A percentile compares a stretch with the other conserved stretches of the same genome.
These are phyloP conservation scores for Hyla sarda DNA, from an alignment of 2,113 vertebrate genomes.

Conservation along the genomic window DNA sequence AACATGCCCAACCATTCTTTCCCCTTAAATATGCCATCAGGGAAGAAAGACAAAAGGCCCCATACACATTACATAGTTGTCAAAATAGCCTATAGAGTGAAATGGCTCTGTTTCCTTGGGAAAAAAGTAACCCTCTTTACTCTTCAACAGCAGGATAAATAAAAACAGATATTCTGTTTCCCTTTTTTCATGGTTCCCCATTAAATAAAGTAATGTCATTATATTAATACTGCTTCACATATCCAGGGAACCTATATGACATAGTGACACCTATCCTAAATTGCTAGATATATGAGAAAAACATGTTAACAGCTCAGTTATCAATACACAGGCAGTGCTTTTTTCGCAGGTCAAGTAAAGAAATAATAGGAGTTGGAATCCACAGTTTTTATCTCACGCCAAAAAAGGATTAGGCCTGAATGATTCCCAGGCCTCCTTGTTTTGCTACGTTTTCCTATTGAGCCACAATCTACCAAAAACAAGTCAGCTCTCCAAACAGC, in stretches of 20 bases:
- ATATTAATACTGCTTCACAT: constrained; percentile 11
- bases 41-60: no score
- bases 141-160: background rate
- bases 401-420: constrained; percentile 71
- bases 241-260: constrained; percentile 53
- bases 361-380: constrained; percentile 70
- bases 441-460: constrained; percentile 67
- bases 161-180: background rate
- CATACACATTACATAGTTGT: no score
- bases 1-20: no score
- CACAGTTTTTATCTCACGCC: constrained; percentile 72
- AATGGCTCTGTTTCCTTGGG: background rate
- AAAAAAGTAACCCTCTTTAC: background rate
- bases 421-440: constrained; percentile 70
- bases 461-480: constrained; percentile 69
- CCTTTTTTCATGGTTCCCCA: constrained; percentile 46
- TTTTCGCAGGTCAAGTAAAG: constrained; percentile 71
- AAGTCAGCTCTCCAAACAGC: constrained; percentile 71
- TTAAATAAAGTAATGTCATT: constrained; percentile 63
- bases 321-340: constrained; percentile 65
- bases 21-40: no score
- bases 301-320: constrained; percentile 65
- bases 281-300: constrained; percentile 67
- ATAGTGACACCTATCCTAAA: constrained; percentile 68
- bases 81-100: background rate